Base-by-base conservation (phyloP, 2,113 vertebrate species). In the Cynopterus brachyotis region DNA sequence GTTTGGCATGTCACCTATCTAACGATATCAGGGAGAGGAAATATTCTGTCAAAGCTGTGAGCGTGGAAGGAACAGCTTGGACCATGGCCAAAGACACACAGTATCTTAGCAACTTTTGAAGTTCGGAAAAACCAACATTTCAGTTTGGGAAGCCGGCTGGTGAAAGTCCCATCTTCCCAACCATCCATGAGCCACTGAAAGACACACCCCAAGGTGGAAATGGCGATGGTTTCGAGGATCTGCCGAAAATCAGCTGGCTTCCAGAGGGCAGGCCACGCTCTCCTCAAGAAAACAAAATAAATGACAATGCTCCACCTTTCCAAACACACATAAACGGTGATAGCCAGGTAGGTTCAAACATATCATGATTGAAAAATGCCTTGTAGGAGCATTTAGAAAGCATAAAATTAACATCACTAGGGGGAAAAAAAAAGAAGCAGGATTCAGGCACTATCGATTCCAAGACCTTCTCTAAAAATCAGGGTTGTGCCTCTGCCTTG, bases 41-140 rank as follows among this genome's bases (percentile, higher is more conserved):
- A 96, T 96, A 97, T 91, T 98, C 98, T 67, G 69, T 95, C 95
- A 98, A 97, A 96, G 97, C 98, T 98, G 97, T 93, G 97, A 98
- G 95, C 93, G 40, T 89, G 95, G 59, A 67, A 94, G 92, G 95
- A 96, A 94, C 90, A 96, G 93, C 72, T 94, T 98, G 98, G 98
- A 98, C 73, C 45, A 88, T 35, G 40, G 60, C 96, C 97, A 97
- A 93, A 94, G 97, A 97, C 94, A 85, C 93, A 97, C 90, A 81
- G 97, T 98, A 96, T 97, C 98, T 98, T 98, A 98, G 98, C 97
- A 98, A 98, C 97, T 96, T 95, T 47, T 26, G 84, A 95, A 96
- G 90, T 84, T 96, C 97, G 96, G 96, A 96, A 97, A 97, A 96
- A 90, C 95, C 60, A 84, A 55, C 64, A 81, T 97, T 76, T 81